These are phyloP conservation scores for Dolichopus griseipennis DNA, from an alignment of 2,888 invertebrate species.

Conservation along the genomic window DNA sequence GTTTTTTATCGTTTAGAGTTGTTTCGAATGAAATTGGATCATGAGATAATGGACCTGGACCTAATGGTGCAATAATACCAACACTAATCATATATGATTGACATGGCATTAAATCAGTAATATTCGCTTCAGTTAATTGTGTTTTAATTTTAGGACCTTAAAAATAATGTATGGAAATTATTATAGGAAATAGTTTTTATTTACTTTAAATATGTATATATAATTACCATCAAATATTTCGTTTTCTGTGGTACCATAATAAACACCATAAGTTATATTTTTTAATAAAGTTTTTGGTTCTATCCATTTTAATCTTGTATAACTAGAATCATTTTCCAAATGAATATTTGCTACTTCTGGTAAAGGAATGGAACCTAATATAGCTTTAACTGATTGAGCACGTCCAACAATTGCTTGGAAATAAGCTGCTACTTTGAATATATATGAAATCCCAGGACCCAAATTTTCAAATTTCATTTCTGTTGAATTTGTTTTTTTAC, in stretches of 20 bases:
- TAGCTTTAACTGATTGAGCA: conserved; percentile 31
- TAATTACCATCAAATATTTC: conserved; percentile 52
- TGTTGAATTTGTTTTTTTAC: conserved; percentile 42
- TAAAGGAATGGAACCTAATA: conserved; percentile 38
- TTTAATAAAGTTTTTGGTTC: conserved; percentile 47
- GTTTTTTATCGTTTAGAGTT: conserved; percentile 55
- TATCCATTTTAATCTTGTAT: conserved; percentile 59
- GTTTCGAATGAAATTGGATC: conserved; percentile 50
- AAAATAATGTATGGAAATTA: conserved; percentile 18
- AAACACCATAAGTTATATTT: conserved; percentile 53
- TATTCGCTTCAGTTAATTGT: conserved; percentile 46
- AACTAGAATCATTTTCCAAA: conserved; percentile 49
- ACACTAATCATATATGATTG: conserved; percentile 65
- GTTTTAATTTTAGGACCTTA: conserved; percentile 47
- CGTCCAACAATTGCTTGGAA: conserved; percentile 46
- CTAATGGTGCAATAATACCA: conserved; percentile 54
- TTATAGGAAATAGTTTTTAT: conserved; percentile 2
- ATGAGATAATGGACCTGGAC: conserved; percentile 55
- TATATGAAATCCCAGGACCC: conserved; percentile 46
- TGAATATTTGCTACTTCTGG: conserved; percentile 27
- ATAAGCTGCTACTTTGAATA: conserved; percentile 45
- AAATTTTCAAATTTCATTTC: conserved; percentile 41
- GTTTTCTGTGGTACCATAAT: conserved; percentile 54
- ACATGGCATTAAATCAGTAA: conserved; percentile 61
- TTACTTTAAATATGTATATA: conserved; percentile 11